Conservation (phyloP, 2,888 invertebrate genomes). For the Corbicula japonica region DNA sequence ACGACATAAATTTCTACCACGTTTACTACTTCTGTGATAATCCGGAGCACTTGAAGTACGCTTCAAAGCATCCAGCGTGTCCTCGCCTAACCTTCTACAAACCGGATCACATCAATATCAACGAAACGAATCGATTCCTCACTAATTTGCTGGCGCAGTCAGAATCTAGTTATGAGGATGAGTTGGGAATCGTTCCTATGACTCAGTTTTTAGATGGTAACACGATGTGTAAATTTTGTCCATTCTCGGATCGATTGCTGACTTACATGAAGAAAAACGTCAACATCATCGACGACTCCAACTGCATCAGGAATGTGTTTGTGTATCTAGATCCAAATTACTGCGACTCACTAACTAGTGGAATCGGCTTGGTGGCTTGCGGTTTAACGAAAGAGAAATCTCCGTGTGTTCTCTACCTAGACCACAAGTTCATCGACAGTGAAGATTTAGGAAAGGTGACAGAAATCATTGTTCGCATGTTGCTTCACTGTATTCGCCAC, state of each 20-base stretch:
- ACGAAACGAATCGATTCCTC: conserved; percentile 23
- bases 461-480: conserved; percentile 29
- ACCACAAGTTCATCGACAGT: conserved; percentile 26
- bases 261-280: conserved; percentile 27
- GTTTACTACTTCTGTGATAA: conserved; percentile 24
- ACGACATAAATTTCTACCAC: conserved; percentile 26
- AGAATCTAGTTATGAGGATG: conserved; percentile 31
- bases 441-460: conserved; percentile 32
- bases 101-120: conserved; percentile 23
- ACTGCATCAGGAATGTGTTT: conserved; percentile 12
- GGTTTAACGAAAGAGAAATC: conserved; percentile 17
- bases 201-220: not conserved
- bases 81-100: conserved; percentile 34
- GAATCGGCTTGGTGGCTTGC: conserved; percentile 24
- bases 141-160: conserved; percentile 26
- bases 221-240: conserved; percentile 11
- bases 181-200: conserved; percentile 13
- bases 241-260: conserved; percentile 28
- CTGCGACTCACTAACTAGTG: conserved; percentile 21
- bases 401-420: conserved; percentile 25
- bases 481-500: conserved; percentile 14
- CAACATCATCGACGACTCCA: conserved; percentile 28
- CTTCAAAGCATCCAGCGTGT: conserved; percentile 29
- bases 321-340: conserved; percentile 30
- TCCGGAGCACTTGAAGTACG: conserved; percentile 16